Percentiles rank a stretch among this genome's conserved stretches.
These are phyloP conservation scores for Coregonus suidteri DNA, from an alignment of 2,797 vertebrate species.

Conservation along the genomic window DNA sequence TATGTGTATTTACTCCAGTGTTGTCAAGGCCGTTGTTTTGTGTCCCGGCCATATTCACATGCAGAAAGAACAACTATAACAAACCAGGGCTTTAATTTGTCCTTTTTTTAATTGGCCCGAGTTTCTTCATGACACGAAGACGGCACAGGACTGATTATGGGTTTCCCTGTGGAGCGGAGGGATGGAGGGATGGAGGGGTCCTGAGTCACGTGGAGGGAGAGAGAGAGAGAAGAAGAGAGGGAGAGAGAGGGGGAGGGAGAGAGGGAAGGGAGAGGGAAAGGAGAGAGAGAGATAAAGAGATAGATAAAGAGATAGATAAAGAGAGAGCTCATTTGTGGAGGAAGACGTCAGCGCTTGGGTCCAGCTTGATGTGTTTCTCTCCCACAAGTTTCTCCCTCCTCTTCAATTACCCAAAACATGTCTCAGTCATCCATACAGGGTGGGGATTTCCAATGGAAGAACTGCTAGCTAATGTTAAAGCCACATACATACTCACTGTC, in stretches of 20 bases:
- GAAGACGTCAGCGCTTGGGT: slow-evolving; percentile 46
- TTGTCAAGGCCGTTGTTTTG: slow-evolving; percentile 61
- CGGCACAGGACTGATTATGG: slow-evolving; percentile 58
- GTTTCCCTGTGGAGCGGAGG: slow-evolving; percentile 46
- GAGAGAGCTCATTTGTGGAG: slow-evolving; percentile 44
- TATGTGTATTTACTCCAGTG: slow-evolving; percentile 55
- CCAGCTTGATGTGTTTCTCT: slow-evolving; percentile 21
- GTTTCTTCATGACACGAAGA: slow-evolving; percentile 44
- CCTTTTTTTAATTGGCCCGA: slow-evolving; percentile 49
- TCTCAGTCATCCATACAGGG: not conserved
- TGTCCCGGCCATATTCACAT: slow-evolving; percentile 47
- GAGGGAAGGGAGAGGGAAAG: not conserved
- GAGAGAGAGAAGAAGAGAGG: not conserved
- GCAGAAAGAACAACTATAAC: slow-evolving; percentile 59
- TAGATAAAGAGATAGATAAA: too few species aligned
- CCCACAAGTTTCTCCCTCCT: slow-evolving; percentile 34
- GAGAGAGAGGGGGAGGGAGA: slow-evolving; percentile 5
- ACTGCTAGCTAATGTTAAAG: not conserved
- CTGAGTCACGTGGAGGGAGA: slow-evolving; percentile 13
- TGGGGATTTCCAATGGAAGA: slow-evolving; percentile 35
- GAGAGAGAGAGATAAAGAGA: slow-evolving; percentile 6
- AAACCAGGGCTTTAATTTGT: slow-evolving; percentile 53
- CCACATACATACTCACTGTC: not conserved
- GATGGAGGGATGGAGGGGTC: slow-evolving; percentile 36
- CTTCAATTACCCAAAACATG: slow-evolving; percentile 33